Percentiles rank a stretch among this genome's conserved stretches.
Evolutionary conservation across 2,797 vertebrate genomes (phyloP).

Genomic region (Sitta carolinensis): DNA sequence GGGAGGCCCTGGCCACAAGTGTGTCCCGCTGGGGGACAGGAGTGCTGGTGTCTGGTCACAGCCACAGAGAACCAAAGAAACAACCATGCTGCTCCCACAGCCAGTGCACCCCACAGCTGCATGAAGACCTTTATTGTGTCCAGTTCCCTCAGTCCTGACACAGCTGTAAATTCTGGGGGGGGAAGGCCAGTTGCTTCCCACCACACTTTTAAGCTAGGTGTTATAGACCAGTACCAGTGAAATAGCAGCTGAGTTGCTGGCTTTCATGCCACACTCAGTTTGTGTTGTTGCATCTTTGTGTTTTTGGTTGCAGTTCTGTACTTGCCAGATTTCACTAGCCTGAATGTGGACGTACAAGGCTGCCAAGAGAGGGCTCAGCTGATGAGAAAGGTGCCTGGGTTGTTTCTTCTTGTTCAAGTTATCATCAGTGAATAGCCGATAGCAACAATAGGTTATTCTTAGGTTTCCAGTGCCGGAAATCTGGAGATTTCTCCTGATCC

Average conservation of each 20-base stretch:
- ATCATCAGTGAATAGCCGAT: not conserved
- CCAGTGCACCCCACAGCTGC: accelerated
- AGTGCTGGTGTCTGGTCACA: not conserved
- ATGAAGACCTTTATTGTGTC: not conserved
- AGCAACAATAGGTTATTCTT: not conserved
- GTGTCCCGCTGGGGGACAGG: not conserved
- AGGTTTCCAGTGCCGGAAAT: not conserved
- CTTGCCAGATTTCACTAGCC: not conserved
- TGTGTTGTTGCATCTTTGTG: not conserved
- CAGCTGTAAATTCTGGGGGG: not conserved
- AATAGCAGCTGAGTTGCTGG: not conserved
- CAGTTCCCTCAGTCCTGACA: not conserved
- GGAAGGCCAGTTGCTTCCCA: not conserved
- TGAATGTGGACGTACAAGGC: accelerated
- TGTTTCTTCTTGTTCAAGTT: not conserved
- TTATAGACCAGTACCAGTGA: not conserved
- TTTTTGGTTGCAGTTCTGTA: not conserved
- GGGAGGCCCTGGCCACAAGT: accelerated
- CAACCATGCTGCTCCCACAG: not conserved
- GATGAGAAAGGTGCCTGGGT: not conserved
- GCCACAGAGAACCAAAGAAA: not conserved
- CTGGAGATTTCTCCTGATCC: not conserved
- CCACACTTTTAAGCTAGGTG: not conserved
- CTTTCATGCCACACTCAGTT: not conserved
- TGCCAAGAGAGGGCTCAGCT: not conserved